phyloP scores from a whole-genome alignment of 2,113 vertebrate genomes.

The Protobothrops mucrosquamatus region DNA sequence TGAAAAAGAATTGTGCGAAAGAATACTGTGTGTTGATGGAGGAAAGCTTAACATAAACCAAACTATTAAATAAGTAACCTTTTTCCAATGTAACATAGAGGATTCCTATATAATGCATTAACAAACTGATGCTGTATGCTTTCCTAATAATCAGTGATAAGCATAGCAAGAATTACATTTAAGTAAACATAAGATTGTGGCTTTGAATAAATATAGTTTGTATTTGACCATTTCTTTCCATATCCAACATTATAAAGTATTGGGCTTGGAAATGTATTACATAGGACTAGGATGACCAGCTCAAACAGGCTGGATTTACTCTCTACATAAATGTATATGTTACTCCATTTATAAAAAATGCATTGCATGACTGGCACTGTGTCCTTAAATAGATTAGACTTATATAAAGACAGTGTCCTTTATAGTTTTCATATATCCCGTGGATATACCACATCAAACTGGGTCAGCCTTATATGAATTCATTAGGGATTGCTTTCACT shows the following conservation, averaged over 20 bases:
- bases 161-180: not conserved
- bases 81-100: not conserved
- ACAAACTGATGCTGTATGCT: not conserved
- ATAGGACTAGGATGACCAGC: not conserved
- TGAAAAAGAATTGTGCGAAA: not conserved
- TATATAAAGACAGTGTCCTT: not conserved
- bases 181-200: not conserved
- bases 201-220: not conserved
- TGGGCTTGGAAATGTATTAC: not conserved
- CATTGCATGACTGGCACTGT: not conserved
- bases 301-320: not conserved
- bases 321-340: not conserved
- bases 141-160: not conserved
- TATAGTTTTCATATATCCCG: not conserved
- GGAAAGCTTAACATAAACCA: not conserved
- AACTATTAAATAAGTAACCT: not conserved
- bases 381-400: not conserved
- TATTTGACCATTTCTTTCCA: not conserved
- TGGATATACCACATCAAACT: not conserved
- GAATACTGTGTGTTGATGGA: not conserved
- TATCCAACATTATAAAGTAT: not conserved
- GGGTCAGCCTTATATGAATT: not conserved
- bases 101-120: not conserved
- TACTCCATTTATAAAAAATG: not conserved
- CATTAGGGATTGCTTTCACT: not conserved